phyloP scores from a whole-genome alignment of 2,113 vertebrate genomes.

The Azemiops feae region DNA sequence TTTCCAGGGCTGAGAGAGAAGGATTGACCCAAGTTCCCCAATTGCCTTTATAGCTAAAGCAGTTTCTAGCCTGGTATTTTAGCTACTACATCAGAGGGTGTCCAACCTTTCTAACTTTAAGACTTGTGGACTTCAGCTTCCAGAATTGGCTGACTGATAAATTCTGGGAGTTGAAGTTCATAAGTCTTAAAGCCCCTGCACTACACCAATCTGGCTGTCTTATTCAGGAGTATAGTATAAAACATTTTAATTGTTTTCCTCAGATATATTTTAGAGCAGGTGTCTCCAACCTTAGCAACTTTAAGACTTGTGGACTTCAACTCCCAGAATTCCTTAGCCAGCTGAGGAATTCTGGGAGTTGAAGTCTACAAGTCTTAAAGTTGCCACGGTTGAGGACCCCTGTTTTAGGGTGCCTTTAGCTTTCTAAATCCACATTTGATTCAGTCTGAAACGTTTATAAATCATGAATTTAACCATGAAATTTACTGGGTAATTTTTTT shows the following conservation, averaged over 20 bases:
- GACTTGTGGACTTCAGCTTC: not conserved
- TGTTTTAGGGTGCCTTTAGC: not conserved
- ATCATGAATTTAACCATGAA: not conserved
- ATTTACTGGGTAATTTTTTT: conserved; percentile 26
- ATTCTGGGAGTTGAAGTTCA: not conserved
- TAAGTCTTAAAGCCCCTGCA: not conserved
- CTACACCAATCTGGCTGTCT: not conserved
- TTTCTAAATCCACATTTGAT: conserved; percentile 12
- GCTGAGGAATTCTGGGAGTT: too few relatives aligned
- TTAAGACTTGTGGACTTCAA: too few relatives aligned
- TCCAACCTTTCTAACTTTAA: not conserved
- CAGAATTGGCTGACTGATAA: not conserved
- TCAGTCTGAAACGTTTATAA: not conserved
- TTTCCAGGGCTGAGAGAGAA: not conserved
- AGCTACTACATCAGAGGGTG: not conserved
- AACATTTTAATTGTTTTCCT: not conserved
- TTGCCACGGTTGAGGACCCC: too few relatives aligned
- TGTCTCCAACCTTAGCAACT: too few relatives aligned
- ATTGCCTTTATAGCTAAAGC: not conserved
- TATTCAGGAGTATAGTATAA: not conserved
- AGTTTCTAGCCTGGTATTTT: not conserved
- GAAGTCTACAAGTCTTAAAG: too few relatives aligned
- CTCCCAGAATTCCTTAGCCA: too few relatives aligned
- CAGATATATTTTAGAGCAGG: not conserved
- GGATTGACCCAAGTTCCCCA: not conserved